Percentiles rank a stretch among this genome's conserved stretches.
phyloP scores from a whole-genome alignment of 1,140 invertebrate genomes.

The Leptinotarsa defecta region DNA sequence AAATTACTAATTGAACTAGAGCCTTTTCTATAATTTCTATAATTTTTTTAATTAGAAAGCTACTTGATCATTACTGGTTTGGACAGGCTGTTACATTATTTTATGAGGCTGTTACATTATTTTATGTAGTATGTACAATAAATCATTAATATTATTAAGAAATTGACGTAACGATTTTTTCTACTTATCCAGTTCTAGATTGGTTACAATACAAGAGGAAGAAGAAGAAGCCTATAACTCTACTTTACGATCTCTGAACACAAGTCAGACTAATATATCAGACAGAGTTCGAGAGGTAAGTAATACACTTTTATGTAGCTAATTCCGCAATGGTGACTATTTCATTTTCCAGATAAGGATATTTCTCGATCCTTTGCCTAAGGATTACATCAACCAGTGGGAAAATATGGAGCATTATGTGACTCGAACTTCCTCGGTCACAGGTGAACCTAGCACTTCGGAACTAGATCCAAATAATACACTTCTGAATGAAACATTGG shows the following conservation, averaged over 20 bases:
- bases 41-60: too few species aligned
- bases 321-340: background rate
- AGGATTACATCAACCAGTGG: background rate
- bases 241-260: background rate
- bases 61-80: too few species aligned
- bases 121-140: too few species aligned
- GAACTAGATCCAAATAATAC: conserved; percentile 4
- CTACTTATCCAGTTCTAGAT: background rate
- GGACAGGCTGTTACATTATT: too few species aligned
- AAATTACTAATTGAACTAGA: too few species aligned
- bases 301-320: background rate
- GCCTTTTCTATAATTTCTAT: too few species aligned
- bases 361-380: background rate
- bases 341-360: conserved; percentile 6
- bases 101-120: too few species aligned
- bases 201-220: conserved; percentile 2
- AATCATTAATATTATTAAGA: too few species aligned
- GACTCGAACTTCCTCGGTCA: background rate
- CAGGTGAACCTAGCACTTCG: conserved; percentile 6
- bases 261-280: background rate
- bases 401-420: background rate
- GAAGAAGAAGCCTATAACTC: background rate
- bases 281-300: conserved; percentile 13
- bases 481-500: background rate
- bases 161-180: too few species aligned